Percentiles rank a stretch among this genome's conserved stretches.
Evolutionary conservation across 2,888 invertebrate genomes (phyloP).

Genomic region (Colostygia pectinataria): DNA sequence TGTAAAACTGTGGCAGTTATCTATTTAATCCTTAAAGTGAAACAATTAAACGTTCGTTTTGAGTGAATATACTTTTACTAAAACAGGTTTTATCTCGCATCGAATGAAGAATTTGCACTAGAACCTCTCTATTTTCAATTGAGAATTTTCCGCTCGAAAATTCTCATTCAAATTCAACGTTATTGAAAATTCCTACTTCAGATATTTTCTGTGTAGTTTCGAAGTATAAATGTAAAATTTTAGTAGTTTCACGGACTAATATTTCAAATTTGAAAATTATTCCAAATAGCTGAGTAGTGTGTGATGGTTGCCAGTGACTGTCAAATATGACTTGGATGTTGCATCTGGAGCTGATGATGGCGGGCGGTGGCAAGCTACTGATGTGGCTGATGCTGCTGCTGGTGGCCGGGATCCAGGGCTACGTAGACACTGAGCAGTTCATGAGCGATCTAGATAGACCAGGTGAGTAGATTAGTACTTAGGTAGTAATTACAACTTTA

Average conservation of each 20-base stretch:
- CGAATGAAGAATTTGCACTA: not conserved
- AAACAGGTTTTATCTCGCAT: not conserved
- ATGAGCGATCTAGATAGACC: slow-evolving; percentile 83
- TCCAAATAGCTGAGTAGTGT: not conserved
- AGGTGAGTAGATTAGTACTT: no score
- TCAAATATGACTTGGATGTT: slow-evolving; percentile 19
- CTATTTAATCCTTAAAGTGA: no score
- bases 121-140: not conserved
- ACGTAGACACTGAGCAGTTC: slow-evolving; percentile 78
- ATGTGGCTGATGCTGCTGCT: slow-evolving; percentile 53
- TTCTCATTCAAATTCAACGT: slow-evolving; percentile 3
- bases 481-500: no score
- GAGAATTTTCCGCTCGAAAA: slow-evolving; percentile 1
- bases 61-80: no score
- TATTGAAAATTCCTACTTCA: slow-evolving; percentile 20
- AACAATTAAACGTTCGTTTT: no score
- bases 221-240: no score
- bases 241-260: no score
- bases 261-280: not conserved
- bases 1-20: no score
- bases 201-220: slow-evolving; percentile 1
- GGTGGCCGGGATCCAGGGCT: slow-evolving; percentile 63
- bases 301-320: not conserved
- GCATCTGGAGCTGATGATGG: slow-evolving; percentile 33
- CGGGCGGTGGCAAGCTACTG: slow-evolving; percentile 35